Percentiles rank a stretch among this genome's conserved stretches.
Evolutionary conservation across 2,113 vertebrate species (phyloP).

Genomic region (Electrona antarctica): DNA sequence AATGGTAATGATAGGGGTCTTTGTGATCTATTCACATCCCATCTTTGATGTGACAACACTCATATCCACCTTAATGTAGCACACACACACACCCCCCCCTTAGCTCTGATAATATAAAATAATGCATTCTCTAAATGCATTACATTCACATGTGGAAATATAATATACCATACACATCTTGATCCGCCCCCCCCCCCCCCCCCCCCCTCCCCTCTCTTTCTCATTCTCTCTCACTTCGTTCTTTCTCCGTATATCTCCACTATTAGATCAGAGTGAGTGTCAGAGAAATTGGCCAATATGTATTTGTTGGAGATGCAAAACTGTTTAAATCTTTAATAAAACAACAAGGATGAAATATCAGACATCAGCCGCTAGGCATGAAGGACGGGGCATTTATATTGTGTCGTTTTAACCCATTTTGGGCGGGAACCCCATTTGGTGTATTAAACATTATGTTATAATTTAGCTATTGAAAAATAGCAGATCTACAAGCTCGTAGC

Average conservation of each 20-base stretch:
- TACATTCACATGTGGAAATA: slow-evolving; percentile 70
- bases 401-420: slow-evolving; percentile 64
- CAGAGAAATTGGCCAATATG: slow-evolving; percentile 67
- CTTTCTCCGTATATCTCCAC: slow-evolving; percentile 24
- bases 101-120: slow-evolving; percentile 58
- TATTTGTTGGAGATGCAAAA: slow-evolving; percentile 77
- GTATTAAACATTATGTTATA: too few species aligned
- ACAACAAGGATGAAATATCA: slow-evolving; percentile 78
- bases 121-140: slow-evolving; percentile 74
- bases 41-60: slow-evolving; percentile 51
- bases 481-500: too few species aligned
- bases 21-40: slow-evolving; percentile 32
- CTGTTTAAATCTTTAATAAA: slow-evolving; percentile 81
- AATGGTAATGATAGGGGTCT: slow-evolving; percentile 55
- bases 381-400: slow-evolving; percentile 66
- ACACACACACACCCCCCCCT: slow-evolving; percentile 9
- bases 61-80: slow-evolving; percentile 52
- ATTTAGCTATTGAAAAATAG: too few species aligned
- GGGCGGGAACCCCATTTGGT: too few species aligned
- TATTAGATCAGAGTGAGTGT: slow-evolving; percentile 63
- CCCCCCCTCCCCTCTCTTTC: background rate
- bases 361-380: slow-evolving; percentile 63
- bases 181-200: background rate
- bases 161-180: slow-evolving; percentile 61
- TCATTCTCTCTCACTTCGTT: slow-evolving; percentile 19